Evolutionary conservation across 2,113 vertebrate species (phyloP), one percentile per base, ranked within the genome.

Genomic region (Pardalotus punctatus): DNA sequence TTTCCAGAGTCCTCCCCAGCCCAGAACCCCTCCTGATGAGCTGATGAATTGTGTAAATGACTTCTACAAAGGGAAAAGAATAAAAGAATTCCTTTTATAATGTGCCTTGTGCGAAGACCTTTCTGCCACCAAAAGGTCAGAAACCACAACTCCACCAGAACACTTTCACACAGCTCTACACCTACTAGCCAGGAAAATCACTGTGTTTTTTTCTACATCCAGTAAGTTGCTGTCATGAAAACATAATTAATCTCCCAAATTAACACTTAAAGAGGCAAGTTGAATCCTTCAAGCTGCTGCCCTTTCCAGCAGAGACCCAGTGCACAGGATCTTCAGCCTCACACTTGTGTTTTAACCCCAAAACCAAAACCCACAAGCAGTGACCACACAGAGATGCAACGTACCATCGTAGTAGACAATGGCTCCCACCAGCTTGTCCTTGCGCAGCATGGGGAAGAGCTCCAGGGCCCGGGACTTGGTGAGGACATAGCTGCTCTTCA

Each of bases 371-470:
- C 4, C 1, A 4, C 0, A 0, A 12, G 1, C 5, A 25, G 4
- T 0, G 25, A 12, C 4, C 31, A 12, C 56, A 45, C 38, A 61
- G 62, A 45, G 15, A 27, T 76, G 65, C 25, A 36, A 97, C 98
- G 20, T 97, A 99, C 99, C 99, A 3, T 99, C 99, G 3, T 99
- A 99, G 97, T 99, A 99, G 92, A 99, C 99, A 36, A 99, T 99
- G 50, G 99, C 99, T 83, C 99, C 99, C 3, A 99, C 99, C 40
- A 99, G 98, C 91, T 94, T 97, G 92, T 99, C 99, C 93, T 98
- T 98, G 96, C 98, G 99, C 25, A 99, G 98, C 99, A 99, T 99
- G 36, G 99, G 99, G 70, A 99, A 99, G 33, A 98, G 98, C 97
- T 99, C 99, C 97, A 99, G 94, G 23, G 99, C 99, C 84, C 98